A percentile compares a stretch with the other conserved stretches of the same genome.
Evolutionary conservation across 2,888 invertebrate species (phyloP).

Genomic region (Sinodicranocentrus sp.): DNA sequence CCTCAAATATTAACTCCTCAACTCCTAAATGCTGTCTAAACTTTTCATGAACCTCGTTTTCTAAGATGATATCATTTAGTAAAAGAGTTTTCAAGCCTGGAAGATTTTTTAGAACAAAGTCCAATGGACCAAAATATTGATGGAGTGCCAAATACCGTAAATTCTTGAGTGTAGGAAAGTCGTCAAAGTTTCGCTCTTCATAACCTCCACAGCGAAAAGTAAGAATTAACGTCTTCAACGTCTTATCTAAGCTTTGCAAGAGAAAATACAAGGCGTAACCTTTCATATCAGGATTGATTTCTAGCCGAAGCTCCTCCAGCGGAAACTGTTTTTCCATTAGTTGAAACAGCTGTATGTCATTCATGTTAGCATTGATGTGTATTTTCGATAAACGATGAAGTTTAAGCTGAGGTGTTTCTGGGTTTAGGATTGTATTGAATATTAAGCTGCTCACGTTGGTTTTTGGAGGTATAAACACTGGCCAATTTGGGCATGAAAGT

Average conservation of each 20-base stretch:
- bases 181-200: conserved; percentile 66
- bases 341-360: conserved; percentile 58
- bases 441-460: conserved; percentile 66
- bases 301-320: conserved; percentile 64
- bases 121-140: conserved; percentile 61
- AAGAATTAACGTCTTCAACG: conserved; percentile 60
- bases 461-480: conserved; percentile 63
- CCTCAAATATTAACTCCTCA: conserved; percentile 65
- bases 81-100: conserved; percentile 61
- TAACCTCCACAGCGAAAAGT: conserved; percentile 67
- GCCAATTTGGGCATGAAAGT: conserved; percentile 71
- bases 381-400: conserved; percentile 59
- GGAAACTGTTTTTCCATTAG: conserved; percentile 68
- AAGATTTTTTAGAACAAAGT: conserved; percentile 51
- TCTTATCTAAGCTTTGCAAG: conserved; percentile 65
- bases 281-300: conserved; percentile 61
- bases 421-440: conserved; percentile 67
- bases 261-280: conserved; percentile 62
- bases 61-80: conserved; percentile 65
- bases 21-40: conserved; percentile 9
- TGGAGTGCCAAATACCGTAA: conserved; percentile 65
- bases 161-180: conserved; percentile 64
- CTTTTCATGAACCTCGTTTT: conserved; percentile 35
- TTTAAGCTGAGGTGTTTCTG: conserved; percentile 55
- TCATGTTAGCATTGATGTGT: conserved; percentile 63